Evolutionary conservation across 1,140 invertebrate species (phyloP), one percentile per base, ranked within the genome.

Genomic region (Drosophila nannoptera): DNA sequence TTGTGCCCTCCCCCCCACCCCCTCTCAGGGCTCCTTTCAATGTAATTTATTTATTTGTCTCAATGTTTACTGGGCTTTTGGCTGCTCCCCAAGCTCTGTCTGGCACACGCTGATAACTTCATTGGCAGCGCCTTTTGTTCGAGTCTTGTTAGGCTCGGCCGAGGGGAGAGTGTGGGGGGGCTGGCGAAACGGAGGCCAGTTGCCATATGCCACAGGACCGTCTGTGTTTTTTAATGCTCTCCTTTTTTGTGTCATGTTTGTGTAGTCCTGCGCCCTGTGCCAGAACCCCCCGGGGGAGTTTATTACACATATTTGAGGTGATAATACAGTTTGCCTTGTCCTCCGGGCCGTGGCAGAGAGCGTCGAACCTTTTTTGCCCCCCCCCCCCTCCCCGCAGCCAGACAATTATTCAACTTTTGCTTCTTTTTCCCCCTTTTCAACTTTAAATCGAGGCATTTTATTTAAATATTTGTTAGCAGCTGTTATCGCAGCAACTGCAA

Each of bases 251-350:
- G 60, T 49, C 64, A 54, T 59, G 59, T 75, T 63, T 64, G 40
- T 73, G 9, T 52, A 50, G 49, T 35, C 22, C 22, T 22, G 22
- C 22, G 22, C 55, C 56, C 72, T 81, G 62, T 82, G 74, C 81
- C 59, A 61, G 65, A 45, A 48, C 48, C 83, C 48, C 83, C 67
- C 67, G 46, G 56, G 69, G 81, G 69, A 80, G 73, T 84, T 84
- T 84, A 80, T 80, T 86, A 84, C 76, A 84, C 81, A 86, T 75
- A 84, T 84, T 84, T 84, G 77, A 84, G 80, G 80, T 84, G 80
- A 84, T 84, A 84, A 84, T 86, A 77, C 76, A 77, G 76, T 80
- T 78, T 72, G 62, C 73, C 60, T 73, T 73, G 63, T 62, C 68
- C 62, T 59, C 49, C 22, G 14, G 45, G 3, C 38, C 36, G 22